Evolutionary conservation across 2,797 vertebrate species (phyloP), one percentile per base, ranked within the genome.

Genomic region (Urosaurus nigricauda): DNA sequence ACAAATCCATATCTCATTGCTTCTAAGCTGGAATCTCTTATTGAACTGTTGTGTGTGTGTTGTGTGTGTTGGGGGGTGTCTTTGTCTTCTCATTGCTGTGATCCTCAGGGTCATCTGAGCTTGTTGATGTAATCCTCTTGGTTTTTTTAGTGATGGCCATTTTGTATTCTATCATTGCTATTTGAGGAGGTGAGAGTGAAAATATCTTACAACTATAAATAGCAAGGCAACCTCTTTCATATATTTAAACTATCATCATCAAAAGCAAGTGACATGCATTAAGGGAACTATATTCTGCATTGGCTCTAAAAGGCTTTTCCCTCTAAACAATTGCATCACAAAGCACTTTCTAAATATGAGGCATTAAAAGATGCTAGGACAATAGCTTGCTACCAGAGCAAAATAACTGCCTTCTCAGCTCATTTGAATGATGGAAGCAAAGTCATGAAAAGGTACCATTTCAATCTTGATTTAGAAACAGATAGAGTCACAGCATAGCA

Each of bases 391-490:
- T 35, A 29, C 29, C 14, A 6, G 29, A 80, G 68, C 17, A 85
- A 85, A 85, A 89, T 79, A 84, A 71, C 83, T 35, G 65, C 75
- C 53, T 79, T 84, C 78, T 84, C 87, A 88, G 65, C 83, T 73
- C 65, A 79, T 84, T 85, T 89, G 75, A 85, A 89, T 89, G 65
- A 89, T 60, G 75, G 65, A 84, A 84, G 87, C 82, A 70, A 85
- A 71, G 83, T 71, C 75, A 51, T 43, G 83, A 53, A 85, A 88
- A 84, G 73, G 73, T 88, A 78, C 79, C 73, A 79, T 89, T 89
- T 85, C 88, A 60, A 35, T 89, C 77, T 73, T 85, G 75, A 89
- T 85, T 85, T 85, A 79, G 77, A 47, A 47, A 79, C 51, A n/a
- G 87, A 43, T n/a, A 35, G 51, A 63, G 75, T 60, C 63, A 17